Base-by-base conservation (phyloP, 1,140 invertebrate genomes). In the Cryptotermes secundus region DNA sequence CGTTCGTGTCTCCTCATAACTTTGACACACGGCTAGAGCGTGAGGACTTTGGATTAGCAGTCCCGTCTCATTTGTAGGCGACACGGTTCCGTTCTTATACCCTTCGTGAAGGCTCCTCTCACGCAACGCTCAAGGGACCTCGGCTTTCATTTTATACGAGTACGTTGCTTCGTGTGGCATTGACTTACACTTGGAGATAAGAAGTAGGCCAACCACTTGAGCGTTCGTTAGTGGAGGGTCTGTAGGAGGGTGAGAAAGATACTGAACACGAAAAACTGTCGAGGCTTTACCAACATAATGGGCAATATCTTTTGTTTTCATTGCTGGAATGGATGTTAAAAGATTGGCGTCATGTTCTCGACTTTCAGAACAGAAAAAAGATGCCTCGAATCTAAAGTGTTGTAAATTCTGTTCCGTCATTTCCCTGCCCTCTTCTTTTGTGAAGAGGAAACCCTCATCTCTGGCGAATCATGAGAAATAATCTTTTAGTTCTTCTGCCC, bases 291-390 rank as follows among this genome's bases (percentile, higher is more conserved):
- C n/a, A 14, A 31, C 59, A 31, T 72, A 72, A 72, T 72, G 59
- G 59, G 26, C 59, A 72, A 31, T n/a, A 31, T 72, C 59, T 72
- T 72, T 72, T 72, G 59, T 72, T 72, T 72, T 72, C 59, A 72
- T n/a, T 72, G 26, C 26, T 72, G 59, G 26, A n/a, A 72, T 72
- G 59, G 59, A 72, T 72, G 59, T 72, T 72, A 72, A 72, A 72
- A 72, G n/a, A 72, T n/a, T 72, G n/a, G 59, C 59, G 16, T 72
- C 59, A 12, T 72, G 1, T 1, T 72, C 59, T 31, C 59, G n/a
- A 16, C 59, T 72, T n/a, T 72, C 26, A 31, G 59, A 72, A 31
- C 6, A 72, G n/a, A 72, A 26, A n/a, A 72, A 72, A 72, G 59
- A 72, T 72, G 59, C 0, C n/a, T 14, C 4, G 26, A 6, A 6